phyloP scores from a whole-genome alignment of 1,140 invertebrate species.

The Eciton burchellii region DNA sequence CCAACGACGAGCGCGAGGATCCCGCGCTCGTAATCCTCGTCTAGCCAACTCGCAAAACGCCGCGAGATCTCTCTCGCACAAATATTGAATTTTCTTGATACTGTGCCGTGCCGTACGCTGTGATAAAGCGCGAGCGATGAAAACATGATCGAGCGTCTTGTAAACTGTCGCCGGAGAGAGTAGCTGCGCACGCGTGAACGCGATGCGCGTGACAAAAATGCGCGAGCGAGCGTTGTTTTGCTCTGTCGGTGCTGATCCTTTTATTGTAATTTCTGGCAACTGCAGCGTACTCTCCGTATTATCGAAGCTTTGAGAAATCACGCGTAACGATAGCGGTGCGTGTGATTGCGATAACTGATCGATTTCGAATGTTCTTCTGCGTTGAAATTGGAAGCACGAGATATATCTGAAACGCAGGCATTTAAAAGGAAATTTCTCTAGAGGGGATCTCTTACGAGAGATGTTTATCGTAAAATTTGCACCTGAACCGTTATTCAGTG shows the following conservation, averaged over 20 bases:
- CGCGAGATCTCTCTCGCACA: conserved; percentile 65
- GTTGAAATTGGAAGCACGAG: too few relatives aligned
- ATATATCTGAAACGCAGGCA: too few relatives aligned
- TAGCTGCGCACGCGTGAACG: conserved; percentile 36
- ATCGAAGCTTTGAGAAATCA: neutral
- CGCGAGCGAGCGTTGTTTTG: neutral
- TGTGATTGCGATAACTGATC: too few relatives aligned
- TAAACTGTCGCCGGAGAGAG: conserved; percentile 29
- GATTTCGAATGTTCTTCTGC: too few relatives aligned
- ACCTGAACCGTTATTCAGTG: neutral
- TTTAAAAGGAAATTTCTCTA: too few relatives aligned
- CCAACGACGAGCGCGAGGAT: neutral
- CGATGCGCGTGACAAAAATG: conserved; percentile 13
- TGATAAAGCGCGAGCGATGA: conserved; percentile 54
- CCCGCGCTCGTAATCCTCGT: conserved; percentile 20
- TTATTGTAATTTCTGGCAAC: conserved; percentile 4
- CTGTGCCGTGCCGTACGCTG: conserved; percentile 42
- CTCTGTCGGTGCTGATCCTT: conserved; percentile 6
- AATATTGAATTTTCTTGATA: conserved; percentile 71
- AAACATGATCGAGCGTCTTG: conserved; percentile 62
- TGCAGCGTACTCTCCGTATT: neutral
- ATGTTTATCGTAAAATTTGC: neutral
- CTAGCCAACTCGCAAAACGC: conserved; percentile 27
- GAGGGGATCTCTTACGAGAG: neutral
- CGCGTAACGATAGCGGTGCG: too few relatives aligned